phyloP scores from a whole-genome alignment of 2,888 invertebrate genomes.

The Prenolepis imparis region DNA sequence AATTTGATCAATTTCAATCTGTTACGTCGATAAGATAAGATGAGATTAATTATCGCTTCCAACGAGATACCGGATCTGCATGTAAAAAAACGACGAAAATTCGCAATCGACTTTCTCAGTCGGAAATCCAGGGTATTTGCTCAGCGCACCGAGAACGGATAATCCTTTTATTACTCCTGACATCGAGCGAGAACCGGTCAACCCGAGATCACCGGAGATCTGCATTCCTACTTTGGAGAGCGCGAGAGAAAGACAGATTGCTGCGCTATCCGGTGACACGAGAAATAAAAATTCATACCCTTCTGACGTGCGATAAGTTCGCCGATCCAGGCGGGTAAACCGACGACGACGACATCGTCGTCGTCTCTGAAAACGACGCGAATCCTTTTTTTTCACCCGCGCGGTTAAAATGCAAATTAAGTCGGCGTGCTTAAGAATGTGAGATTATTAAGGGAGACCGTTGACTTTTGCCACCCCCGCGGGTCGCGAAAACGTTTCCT shows the following conservation, averaged over 20 bases:
- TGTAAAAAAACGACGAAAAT: conserved; percentile 43
- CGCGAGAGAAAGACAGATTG: conserved; percentile 20
- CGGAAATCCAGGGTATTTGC: conserved; percentile 37
- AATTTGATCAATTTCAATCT: conserved; percentile 12
- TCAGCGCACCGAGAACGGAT: conserved; percentile 44
- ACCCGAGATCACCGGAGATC: conserved; percentile 60
- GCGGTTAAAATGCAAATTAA: conserved; percentile 83
- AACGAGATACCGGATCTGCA: conserved; percentile 30
- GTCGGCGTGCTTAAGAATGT: conserved; percentile 80
- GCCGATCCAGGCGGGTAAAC: conserved; percentile 37
- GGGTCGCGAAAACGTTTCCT: conserved; percentile 73
- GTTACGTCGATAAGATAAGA: conserved; percentile 26
- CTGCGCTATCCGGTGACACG: conserved; percentile 67
- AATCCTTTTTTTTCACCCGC: conserved; percentile 70
- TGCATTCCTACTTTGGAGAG: conserved; percentile 62
- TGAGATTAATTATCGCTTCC: conserved; percentile 33
- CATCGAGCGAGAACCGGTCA: conserved; percentile 64
- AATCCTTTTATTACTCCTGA: conserved; percentile 64
- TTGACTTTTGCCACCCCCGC: conserved; percentile 61
- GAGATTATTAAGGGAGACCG: conserved; percentile 78
- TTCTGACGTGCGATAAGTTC: conserved; percentile 49
- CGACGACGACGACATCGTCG: conserved; percentile 32
- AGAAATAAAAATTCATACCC: conserved; percentile 72
- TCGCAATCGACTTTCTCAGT: conserved; percentile 46
- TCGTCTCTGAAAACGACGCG: conserved; percentile 64